A percentile compares a stretch with the other conserved stretches of the same genome.
Evolutionary conservation across 1,140 invertebrate species (phyloP).

Genomic region (Drosophila truncata): DNA sequence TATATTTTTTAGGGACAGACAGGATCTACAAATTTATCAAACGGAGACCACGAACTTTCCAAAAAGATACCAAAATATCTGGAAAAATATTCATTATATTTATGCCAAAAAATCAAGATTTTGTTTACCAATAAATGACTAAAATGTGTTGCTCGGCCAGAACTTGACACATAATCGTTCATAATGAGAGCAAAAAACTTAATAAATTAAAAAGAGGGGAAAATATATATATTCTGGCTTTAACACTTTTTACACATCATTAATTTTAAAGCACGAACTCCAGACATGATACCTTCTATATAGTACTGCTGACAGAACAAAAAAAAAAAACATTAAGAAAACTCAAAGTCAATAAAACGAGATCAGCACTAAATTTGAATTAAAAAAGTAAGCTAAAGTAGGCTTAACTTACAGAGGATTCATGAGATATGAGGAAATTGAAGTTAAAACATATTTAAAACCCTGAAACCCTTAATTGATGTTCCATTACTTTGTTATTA

Average conservation of each 20-base stretch:
- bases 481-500: neutral
- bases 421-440: neutral
- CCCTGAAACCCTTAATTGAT: neutral
- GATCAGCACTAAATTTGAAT: conserved; percentile 27
- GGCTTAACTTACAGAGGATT: neutral
- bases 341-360: neutral
- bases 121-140: neutral
- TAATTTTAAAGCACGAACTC: conserved; percentile 38
- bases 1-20: conserved; percentile 13
- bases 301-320: conserved; percentile 42
- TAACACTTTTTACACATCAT: conserved; percentile 17
- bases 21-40: neutral
- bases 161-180: conserved; percentile 45
- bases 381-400: conserved; percentile 9
- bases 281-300: conserved; percentile 42
- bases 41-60: neutral
- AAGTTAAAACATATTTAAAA: too few species aligned
- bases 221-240: neutral
- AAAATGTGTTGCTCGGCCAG: conserved; percentile 10
- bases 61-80: too few species aligned
- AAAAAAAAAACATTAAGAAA: conserved; percentile 24
- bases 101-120: neutral
- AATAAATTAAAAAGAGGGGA: conserved; percentile 8
- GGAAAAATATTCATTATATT: too few species aligned
- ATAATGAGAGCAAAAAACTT: conserved; percentile 20